Base-by-base conservation (phyloP, 2,888 invertebrate genomes). In the Drosophila eohydei region DNA sequence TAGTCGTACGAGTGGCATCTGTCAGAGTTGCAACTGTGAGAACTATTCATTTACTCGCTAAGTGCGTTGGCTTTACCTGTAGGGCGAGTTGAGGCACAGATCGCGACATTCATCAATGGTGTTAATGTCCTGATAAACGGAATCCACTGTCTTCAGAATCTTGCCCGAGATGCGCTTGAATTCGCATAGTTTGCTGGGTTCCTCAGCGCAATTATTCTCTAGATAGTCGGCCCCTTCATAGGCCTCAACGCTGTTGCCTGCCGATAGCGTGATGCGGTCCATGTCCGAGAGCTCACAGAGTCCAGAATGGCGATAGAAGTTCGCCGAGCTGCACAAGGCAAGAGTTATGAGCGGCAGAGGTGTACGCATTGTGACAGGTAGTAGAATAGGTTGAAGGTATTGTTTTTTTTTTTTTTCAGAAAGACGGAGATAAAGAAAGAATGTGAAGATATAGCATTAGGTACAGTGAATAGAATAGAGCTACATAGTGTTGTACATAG, bases 1-100 rank as follows among this genome's bases (percentile, higher is more conserved):
- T 96, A 97, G 93, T 98, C 98, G 93, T 97, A 98, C n/a, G 97
- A 97, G 93, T 97, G 97, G 93, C 98, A 98, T 91, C 96, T 94
- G 51, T 58, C 26, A 48, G 51, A 51, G 7, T 44, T 26, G 21
- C 34, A 41, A 70, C 21, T 62, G 76, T 74, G 65, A 77, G 74
- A 59, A 69, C 14, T 38, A 28, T 58, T 14, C 32, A 54, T 43
- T 44, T 28, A 7, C 11, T 14, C 9, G 32, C 36, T 36, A 34
- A 46, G 16, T 21, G 41, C 21, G 26, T 0, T 9, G 50, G 8
- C 51, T 61, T 75, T 90, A 93, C 93, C 95, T 94, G 95, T 96
- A 97, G 28, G 97, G 97, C 12, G 97, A 97, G 93, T 96, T 97
- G 59, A 98, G 94, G 92, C 98, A 98, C 64, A 97, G 94, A 91